Evolutionary conservation across 2,888 invertebrate species (phyloP).

Genomic region (Chymomyza amoena): DNA sequence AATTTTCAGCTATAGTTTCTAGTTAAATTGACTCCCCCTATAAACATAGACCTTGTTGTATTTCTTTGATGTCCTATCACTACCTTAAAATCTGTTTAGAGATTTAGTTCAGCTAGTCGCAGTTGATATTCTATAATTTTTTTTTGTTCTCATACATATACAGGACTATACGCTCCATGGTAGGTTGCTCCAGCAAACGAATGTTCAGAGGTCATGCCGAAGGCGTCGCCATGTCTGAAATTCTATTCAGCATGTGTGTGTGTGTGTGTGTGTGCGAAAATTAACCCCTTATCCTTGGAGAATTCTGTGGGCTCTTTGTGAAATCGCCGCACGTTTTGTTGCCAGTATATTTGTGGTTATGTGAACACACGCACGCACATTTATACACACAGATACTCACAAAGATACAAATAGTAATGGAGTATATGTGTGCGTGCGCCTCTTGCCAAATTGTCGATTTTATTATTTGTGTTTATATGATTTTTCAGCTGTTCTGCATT

Average conservation of each 20-base stretch:
- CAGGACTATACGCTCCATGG: background rate
- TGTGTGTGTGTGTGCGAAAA: conserved; percentile 29
- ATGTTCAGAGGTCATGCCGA: conserved; percentile 15
- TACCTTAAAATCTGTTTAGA: too few species aligned
- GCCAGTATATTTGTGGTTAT: conserved; percentile 73
- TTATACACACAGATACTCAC: conserved; percentile 7
- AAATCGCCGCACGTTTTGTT: conserved; percentile 67
- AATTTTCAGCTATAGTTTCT: too few species aligned
- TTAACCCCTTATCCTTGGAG: conserved; percentile 48
- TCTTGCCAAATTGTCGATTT: conserved; percentile 75
- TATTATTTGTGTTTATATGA: conserved; percentile 76
- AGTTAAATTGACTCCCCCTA: too few species aligned
- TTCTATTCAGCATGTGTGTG: conserved; percentile 11
- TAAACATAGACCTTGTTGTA: too few species aligned
- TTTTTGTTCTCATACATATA: background rate
- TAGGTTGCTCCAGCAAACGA: background rate
- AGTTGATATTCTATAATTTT: background rate
- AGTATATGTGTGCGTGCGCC: conserved; percentile 55
- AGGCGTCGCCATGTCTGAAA: conserved; percentile 39
- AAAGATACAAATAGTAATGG: conserved; percentile 23
- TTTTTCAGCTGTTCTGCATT: conserved; percentile 75
- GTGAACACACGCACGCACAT: conserved; percentile 35
- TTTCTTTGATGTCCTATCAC: too few species aligned
- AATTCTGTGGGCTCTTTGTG: conserved; percentile 48
- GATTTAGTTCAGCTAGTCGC: too few species aligned